Base-by-base conservation (phyloP, 2,797 vertebrate species). In the Crossoptilon crossoptilon region DNA sequence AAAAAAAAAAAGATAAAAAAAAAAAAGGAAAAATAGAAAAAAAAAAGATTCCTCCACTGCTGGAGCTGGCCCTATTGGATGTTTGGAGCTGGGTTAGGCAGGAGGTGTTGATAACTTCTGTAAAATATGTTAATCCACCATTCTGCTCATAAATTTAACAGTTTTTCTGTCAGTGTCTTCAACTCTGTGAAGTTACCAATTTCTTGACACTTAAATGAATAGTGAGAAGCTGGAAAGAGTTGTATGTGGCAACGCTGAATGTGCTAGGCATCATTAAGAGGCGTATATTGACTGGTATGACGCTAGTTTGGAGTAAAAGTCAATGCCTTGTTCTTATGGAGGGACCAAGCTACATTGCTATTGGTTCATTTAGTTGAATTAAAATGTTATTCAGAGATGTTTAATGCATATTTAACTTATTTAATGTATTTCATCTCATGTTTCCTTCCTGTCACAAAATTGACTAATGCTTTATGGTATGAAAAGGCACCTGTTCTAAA, bases 401-500 rank as follows among this genome's bases (percentile, higher is more conserved):
- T 96, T 92, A 94, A 97, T 96, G 96, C 97, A 92, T 96, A 97
- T 97, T 96, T 97, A 97, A 98, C 97, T 98, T 98, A 97, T 96
- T 97, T 97, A 97, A 97, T 96, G 97, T 96, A 95, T 97, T 98
- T 98, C 97, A 98, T 98, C 97, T 98, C 97, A 96, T 95, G 97
- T 97, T 97, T 98, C 95, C 97, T 97, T 96, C 94, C 51, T 93
- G 95, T 97, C 92, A 94, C 94, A 43, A 91, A 95, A 95, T 91
- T 92, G 90, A 96, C 88, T 95, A 92, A 90, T 91, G 85, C 87
- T 87, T 27, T 48, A 88, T 82, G 90, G 91, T 96, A 80, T 82
- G 51, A 62, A 88, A 95, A 73, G 68, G 94, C 92, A 27, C 88
- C 94, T 83, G 87, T 90, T 96, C 46, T 64, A 70, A 87, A 90